Percentiles rank a stretch among this genome's conserved stretches.
These are phyloP conservation scores for Thyatira batis DNA, from an alignment of 2,888 invertebrate species.

Conservation along the genomic window DNA sequence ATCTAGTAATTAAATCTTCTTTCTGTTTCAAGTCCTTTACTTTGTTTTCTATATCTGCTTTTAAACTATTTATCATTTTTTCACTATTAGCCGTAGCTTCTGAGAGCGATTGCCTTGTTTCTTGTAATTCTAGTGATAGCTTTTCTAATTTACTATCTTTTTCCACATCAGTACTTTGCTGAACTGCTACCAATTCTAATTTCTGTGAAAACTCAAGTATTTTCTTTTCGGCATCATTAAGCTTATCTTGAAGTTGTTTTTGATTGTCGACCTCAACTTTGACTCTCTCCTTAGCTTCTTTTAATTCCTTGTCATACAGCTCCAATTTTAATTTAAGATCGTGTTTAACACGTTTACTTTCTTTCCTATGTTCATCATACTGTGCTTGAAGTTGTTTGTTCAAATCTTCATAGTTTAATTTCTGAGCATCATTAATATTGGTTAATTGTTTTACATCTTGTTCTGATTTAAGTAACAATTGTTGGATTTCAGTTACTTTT, in stretches of 20 bases:
- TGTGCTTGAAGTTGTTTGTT: slow-evolving; percentile 69
- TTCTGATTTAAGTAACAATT: slow-evolving; percentile 68
- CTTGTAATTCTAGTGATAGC: slow-evolving; percentile 68
- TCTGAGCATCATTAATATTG: slow-evolving; percentile 74
- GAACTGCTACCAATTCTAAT: slow-evolving; percentile 66
- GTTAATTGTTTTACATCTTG: slow-evolving; percentile 70
- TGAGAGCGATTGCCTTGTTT: slow-evolving; percentile 56
- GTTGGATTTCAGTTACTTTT: slow-evolving; percentile 67
- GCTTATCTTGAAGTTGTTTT: slow-evolving; percentile 59
- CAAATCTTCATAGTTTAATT: slow-evolving; percentile 74
- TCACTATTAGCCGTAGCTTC: slow-evolving; percentile 65
- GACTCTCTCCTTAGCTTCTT: slow-evolving; percentile 63
- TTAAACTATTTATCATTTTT: slow-evolving; percentile 59
- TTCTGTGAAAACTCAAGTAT: slow-evolving; percentile 66
- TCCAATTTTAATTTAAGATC: slow-evolving; percentile 82
- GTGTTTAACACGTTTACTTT: slow-evolving; percentile 75
- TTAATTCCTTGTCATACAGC: slow-evolving; percentile 70
- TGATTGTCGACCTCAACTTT: slow-evolving; percentile 66
- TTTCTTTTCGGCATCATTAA: slow-evolving; percentile 60
- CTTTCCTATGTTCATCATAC: slow-evolving; percentile 71
- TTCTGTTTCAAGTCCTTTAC: slow-evolving; percentile 65
- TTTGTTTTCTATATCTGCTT: slow-evolving; percentile 65
- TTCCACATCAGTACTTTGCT: slow-evolving; percentile 64
- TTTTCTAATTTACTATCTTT: slow-evolving; percentile 72
- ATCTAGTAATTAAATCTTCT: slow-evolving; percentile 58